Conservation (phyloP, 2,113 vertebrate genomes). For the Nymphicus hollandicus region DNA sequence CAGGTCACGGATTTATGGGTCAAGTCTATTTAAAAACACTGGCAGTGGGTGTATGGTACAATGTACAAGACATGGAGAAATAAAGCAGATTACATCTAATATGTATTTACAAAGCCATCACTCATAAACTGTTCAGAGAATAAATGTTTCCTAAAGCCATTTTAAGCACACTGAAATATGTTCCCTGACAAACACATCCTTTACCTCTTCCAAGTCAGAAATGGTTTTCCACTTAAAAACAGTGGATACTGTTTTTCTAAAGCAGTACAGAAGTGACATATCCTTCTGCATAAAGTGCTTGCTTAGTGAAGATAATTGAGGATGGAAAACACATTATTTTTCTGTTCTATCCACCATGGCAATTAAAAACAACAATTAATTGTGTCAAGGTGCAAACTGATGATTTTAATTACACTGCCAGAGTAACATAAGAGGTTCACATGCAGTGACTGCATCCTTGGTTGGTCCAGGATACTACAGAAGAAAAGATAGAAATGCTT, state of each 20-base stretch:
- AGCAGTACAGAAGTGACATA: neutral
- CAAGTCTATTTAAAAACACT: neutral
- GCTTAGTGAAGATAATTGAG: constrained; percentile 1
- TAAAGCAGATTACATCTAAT: constrained; percentile 15
- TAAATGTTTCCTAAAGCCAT: constrained; percentile 41
- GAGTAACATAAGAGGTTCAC: neutral
- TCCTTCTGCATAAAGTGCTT: neutral
- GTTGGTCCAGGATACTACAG: neutral
- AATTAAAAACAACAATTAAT: constrained; percentile 51
- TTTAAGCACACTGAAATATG: constrained; percentile 35
- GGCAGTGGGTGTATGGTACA: neutral
- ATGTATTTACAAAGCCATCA: neutral
- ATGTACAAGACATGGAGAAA: neutral
- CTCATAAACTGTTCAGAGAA: constrained; percentile 31
- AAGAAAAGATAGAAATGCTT: neutral
- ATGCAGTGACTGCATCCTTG: neutral
- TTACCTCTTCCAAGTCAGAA: constrained; percentile 30
- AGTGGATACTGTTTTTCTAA: neutral
- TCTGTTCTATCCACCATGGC: neutral
- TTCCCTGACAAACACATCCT: constrained; percentile 22
- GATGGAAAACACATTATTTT: neutral
- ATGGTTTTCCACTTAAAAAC: constrained; percentile 8
- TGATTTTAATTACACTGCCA: constrained; percentile 37
- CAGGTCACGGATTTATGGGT: neutral
- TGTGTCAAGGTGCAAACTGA: constrained; percentile 18